Evolutionary conservation across 2,113 vertebrate genomes (phyloP), one percentile per base, ranked within the genome.

Genomic region (Pseudolaguvia tuberculata): DNA sequence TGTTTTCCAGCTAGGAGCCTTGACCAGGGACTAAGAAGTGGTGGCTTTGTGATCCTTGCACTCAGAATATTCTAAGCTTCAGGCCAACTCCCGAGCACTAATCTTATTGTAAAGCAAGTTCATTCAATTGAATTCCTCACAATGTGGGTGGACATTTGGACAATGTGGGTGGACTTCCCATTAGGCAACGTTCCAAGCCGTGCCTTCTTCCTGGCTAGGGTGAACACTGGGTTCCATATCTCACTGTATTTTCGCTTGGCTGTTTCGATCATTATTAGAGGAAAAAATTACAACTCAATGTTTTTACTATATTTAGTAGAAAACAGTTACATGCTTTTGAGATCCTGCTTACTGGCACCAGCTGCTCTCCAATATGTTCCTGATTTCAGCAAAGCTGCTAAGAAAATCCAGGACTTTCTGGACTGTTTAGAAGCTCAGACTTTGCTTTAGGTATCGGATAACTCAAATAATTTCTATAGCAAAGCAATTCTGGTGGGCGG

Each of bases 331-430:
- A 82, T 80, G 71, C 75, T 75, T 81, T 81, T 78, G 70, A 79
- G 55, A 61, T 66, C 67, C 17, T 68, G 25, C 48, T 81, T 79
- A 76, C 59, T 75, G 45, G 57, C 29, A 70, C 78, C 84, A 83
- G 78, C 80, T 82, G 80, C 70, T 84, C 66, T 21, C 39, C 83
- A 82, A 78, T 79, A 83, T 85, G 83, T 74, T 83, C 47, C 50
- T 27, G 65, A 70, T 72, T 39, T 39, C 55, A 78, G 67, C 20
- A 62, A 35, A 75, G 72, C 39, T 31, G n/a, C 70, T 67, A 62
- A 74, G 53, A 72, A 76, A 81, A 78, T 67, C 73, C 52, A 80
- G 80, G 53, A 70, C 68, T 42, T 21, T 8, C 7, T 58, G 66
- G 39, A 55, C 52, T 75, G 76, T 21, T 76, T 47, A 69, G 31